These are phyloP conservation scores for Lycocorax pyrrhopterus DNA, from an alignment of 2,113 vertebrate species.

Conservation along the genomic window DNA sequence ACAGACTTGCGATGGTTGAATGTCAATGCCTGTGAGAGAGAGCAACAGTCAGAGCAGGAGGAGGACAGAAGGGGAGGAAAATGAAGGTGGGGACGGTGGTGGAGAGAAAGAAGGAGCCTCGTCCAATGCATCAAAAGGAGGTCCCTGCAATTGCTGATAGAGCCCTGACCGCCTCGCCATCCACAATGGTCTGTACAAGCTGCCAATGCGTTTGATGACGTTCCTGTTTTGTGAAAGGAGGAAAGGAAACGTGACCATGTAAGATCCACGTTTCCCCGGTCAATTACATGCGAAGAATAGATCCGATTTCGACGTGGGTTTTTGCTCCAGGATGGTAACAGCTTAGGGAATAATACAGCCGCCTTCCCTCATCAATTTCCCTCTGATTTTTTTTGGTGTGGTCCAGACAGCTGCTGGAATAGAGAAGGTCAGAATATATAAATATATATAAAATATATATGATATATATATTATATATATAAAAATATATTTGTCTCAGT, in stretches of 20 bases:
- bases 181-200: slow-evolving; percentile 55
- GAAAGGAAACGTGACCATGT: slow-evolving; percentile 62
- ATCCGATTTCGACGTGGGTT: slow-evolving; percentile 4
- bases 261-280: slow-evolving; percentile 63
- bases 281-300: slow-evolving; percentile 55
- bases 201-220: slow-evolving; percentile 64
- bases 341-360: slow-evolving; percentile 36
- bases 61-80: slow-evolving; percentile 55
- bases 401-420: slow-evolving; percentile 51
- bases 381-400: neutral
- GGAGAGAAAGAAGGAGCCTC: slow-evolving; percentile 57
- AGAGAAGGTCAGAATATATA: slow-evolving; percentile 53
- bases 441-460: slow-evolving; percentile 51
- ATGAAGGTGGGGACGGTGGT: slow-evolving; percentile 47
- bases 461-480: slow-evolving; percentile 51
- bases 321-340: slow-evolving; percentile 42
- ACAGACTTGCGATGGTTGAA: slow-evolving; percentile 64
- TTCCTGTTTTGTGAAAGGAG: slow-evolving; percentile 65
- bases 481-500: slow-evolving; percentile 44
- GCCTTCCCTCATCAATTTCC: neutral
- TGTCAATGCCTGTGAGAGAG: slow-evolving; percentile 68
- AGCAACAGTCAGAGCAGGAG: slow-evolving; percentile 51
- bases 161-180: slow-evolving; percentile 42
- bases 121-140: slow-evolving; percentile 56
- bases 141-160: slow-evolving; percentile 50